These are phyloP conservation scores for Ennomos fuscantarius DNA, from an alignment of 2,888 invertebrate genomes.

Conservation along the genomic window DNA sequence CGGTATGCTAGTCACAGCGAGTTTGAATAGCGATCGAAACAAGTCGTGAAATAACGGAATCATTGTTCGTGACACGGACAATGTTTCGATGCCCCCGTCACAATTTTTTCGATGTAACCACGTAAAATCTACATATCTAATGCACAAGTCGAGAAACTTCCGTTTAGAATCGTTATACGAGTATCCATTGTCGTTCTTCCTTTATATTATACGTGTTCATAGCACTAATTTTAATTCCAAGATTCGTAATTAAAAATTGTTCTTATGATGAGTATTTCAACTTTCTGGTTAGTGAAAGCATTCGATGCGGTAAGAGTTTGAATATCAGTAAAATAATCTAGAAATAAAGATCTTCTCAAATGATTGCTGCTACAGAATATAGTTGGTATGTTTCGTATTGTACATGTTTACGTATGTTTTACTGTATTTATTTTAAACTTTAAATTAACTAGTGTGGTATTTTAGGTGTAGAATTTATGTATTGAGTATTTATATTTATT, in stretches of 20 bases:
- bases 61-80: neutral
- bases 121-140: slow-evolving; percentile 59
- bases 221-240: slow-evolving; percentile 38
- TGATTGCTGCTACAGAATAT: slow-evolving; percentile 43
- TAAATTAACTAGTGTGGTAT: slow-evolving; percentile 18
- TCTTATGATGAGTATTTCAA: slow-evolving; percentile 75
- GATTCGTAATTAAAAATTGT: slow-evolving; percentile 53
- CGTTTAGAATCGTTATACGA: slow-evolving; percentile 52
- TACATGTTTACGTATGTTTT: slow-evolving; percentile 11
- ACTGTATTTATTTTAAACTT: slow-evolving; percentile 21
- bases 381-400: slow-evolving; percentile 34
- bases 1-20: slow-evolving; percentile 60
- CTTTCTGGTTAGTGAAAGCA: slow-evolving; percentile 72
- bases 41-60: slow-evolving; percentile 2
- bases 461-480: slow-evolving; percentile 33
- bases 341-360: slow-evolving; percentile 14
- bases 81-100: neutral
- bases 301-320: slow-evolving; percentile 29
- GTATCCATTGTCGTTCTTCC: slow-evolving; percentile 54
- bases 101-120: slow-evolving; percentile 17
- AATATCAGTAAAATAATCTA: slow-evolving; percentile 29
- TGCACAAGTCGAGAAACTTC: slow-evolving; percentile 38
- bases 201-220: slow-evolving; percentile 50
- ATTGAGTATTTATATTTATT: slow-evolving; percentile 40
- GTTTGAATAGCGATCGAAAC: slow-evolving; percentile 29